Percentiles rank a stretch among this genome's conserved stretches.
phyloP scores from a whole-genome alignment of 2,113 vertebrate genomes.

The Motacilla tschutschensis region DNA sequence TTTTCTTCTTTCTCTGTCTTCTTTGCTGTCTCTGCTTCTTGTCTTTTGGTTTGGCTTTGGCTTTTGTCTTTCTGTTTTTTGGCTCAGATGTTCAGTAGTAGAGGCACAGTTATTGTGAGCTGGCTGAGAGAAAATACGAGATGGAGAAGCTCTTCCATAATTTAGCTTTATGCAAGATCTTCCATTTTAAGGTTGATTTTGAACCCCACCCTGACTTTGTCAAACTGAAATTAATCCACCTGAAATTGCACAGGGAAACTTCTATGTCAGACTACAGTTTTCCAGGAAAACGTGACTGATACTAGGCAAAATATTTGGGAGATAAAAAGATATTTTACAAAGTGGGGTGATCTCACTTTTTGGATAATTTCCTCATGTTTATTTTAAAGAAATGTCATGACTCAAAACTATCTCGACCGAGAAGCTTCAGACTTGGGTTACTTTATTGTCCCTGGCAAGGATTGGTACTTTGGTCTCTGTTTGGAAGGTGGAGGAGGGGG shows the following conservation, averaged over 20 bases:
- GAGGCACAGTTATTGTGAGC: slow-evolving; percentile 22
- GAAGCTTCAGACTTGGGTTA: slow-evolving; percentile 23
- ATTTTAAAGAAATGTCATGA: slow-evolving; percentile 47
- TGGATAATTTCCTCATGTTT: slow-evolving; percentile 36
- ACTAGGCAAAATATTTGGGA: not conserved
- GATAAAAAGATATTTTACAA: not conserved
- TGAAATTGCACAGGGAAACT: not conserved
- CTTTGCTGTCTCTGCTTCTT: slow-evolving; percentile 47
- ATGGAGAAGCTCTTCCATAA: not conserved
- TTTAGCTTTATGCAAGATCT: not conserved
- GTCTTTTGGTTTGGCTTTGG: slow-evolving; percentile 52
- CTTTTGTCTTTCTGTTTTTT: slow-evolving; percentile 16
- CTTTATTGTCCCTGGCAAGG: slow-evolving; percentile 25
- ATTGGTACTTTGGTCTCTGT: not conserved
- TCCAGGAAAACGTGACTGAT: not conserved
- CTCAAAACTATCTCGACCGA: slow-evolving; percentile 22
- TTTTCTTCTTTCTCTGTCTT: not conserved
- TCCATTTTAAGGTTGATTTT: not conserved
- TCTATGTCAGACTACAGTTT: not conserved
- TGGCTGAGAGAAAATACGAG: slow-evolving; percentile 12
- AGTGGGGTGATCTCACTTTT: slow-evolving; percentile 38
- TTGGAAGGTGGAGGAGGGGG: not conserved
- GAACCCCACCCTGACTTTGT: not conserved
- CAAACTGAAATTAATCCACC: slow-evolving; percentile 22
- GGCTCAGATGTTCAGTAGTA: not conserved